phyloP scores from a whole-genome alignment of 2,797 vertebrate species.

The Lepilemur septentrionalis region DNA sequence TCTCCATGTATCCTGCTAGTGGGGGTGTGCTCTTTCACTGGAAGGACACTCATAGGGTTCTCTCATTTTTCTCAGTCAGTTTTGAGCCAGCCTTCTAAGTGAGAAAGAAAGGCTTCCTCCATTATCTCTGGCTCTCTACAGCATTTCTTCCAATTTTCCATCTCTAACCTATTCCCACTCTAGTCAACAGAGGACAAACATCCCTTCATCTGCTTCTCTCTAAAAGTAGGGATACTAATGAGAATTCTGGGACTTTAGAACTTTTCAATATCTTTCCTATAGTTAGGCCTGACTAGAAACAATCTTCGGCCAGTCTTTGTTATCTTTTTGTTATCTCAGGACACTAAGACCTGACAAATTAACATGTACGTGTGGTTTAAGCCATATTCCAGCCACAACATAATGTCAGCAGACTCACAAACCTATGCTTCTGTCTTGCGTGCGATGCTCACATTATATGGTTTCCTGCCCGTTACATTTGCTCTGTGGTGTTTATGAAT shows the following conservation, averaged over 20 bases:
- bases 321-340: not conserved
- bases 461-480: not conserved
- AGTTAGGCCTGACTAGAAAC: not conserved
- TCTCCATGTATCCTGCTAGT: not conserved
- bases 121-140: not conserved
- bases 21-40: not conserved
- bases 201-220: not conserved
- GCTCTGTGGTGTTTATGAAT: not conserved
- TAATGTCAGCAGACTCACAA: not conserved
- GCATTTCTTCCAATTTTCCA: not conserved
- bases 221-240: too few relatives aligned
- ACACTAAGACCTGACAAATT: not conserved
- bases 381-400: not conserved
- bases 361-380: not conserved
- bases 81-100: not conserved
- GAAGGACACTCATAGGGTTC: not conserved
- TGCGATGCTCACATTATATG: not conserved
- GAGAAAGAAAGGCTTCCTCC: not conserved
- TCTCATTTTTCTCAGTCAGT: not conserved
- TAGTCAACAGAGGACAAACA: not conserved
- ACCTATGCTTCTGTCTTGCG: not conserved
- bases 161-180: not conserved
- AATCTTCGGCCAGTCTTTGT: not conserved
- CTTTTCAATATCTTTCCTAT: not conserved
- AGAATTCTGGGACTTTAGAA: not conserved